Percentiles rank a stretch among this genome's conserved stretches.
phyloP scores from a whole-genome alignment of 2,113 vertebrate genomes.

The Nibea coibor region DNA sequence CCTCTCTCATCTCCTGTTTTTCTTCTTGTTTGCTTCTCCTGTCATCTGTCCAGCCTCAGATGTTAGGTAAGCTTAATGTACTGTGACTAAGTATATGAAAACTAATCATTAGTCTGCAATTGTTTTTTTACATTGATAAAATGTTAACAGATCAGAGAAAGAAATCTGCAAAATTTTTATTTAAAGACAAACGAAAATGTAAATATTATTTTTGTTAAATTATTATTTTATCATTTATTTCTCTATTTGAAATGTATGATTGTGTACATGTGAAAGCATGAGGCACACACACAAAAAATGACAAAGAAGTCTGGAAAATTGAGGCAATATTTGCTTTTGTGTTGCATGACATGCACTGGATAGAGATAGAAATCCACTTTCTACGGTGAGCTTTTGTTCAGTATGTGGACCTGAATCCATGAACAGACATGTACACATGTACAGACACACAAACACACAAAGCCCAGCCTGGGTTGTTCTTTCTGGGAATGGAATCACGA shows the following conservation, averaged over 20 bases:
- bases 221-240: neutral
- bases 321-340: slow-evolving; percentile 48
- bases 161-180: neutral
- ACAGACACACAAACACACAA: slow-evolving; percentile 12
- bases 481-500: neutral
- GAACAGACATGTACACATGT: slow-evolving; percentile 17
- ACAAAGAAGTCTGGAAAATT: slow-evolving; percentile 50
- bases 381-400: slow-evolving; percentile 35
- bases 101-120: neutral
- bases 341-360: slow-evolving; percentile 37
- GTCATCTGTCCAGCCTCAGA: neutral
- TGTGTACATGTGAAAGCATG: slow-evolving; percentile 1
- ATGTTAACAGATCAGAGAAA: too few species aligned
- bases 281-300: neutral
- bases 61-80: neutral
- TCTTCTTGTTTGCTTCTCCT: neutral
- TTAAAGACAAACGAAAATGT: neutral
- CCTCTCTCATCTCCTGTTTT: neutral
- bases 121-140: neutral
- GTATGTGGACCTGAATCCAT: slow-evolving; percentile 42
- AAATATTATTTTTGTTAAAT: too few species aligned
- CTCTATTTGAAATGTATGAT: neutral
- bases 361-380: slow-evolving; percentile 40
- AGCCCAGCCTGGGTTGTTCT: too few species aligned
- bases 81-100: neutral